Percentiles rank a stretch among this genome's conserved stretches.
phyloP scores from a whole-genome alignment of 2,797 vertebrate species.

The Paramormyrops hopkinsi region DNA sequence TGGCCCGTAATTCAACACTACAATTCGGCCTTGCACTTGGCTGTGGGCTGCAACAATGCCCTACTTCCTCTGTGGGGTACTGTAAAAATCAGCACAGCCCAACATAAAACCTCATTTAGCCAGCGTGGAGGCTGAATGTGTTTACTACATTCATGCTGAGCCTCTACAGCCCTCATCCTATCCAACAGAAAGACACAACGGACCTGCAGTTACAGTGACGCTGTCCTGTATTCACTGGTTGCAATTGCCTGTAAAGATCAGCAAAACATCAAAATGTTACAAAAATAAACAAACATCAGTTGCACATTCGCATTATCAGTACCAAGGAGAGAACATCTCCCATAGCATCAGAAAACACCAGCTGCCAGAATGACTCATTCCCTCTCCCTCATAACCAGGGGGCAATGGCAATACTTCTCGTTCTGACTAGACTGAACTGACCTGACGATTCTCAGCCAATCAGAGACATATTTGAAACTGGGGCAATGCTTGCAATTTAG shows the following conservation, averaged over 20 bases:
- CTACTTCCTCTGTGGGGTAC: conserved; percentile 16
- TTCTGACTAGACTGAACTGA: neutral
- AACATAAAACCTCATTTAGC: neutral
- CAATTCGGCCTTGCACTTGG: conserved; percentile 29
- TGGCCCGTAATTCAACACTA: conserved; percentile 12
- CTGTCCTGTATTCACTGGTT: neutral
- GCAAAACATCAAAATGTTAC: neutral
- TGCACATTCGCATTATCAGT: neutral
- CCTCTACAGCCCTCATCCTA: neutral
- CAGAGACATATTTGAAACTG: neutral
- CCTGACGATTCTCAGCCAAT: neutral
- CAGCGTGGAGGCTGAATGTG: neutral
- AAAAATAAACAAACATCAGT: neutral
- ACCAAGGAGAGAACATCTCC: neutral
- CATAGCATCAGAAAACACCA: neutral
- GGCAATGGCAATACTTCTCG: neutral
- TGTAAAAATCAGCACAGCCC: conserved; percentile 1
- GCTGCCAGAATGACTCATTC: neutral
- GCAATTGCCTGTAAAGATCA: neutral
- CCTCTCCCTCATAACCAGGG: neutral
- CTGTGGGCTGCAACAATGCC: conserved; percentile 34
- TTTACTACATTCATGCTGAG: neutral
- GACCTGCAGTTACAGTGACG: neutral
- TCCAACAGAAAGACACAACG: neutral
- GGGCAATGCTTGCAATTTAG: neutral